These are phyloP conservation scores for Sus scrofa DNA, from an alignment of 2,113 vertebrate genomes.

Conservation along the genomic window T2T-Sscrofa CM000816.6:102591501-102592000, in stretches of 20 bases:
- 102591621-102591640: not conserved
- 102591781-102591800: not conserved
- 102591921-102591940: not conserved
- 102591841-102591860: not conserved
- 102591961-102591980: not conserved
- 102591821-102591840: not conserved
- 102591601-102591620: not conserved
- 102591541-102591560: not conserved
- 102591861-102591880: too few relatives aligned
- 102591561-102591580: not conserved
- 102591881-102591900: too few relatives aligned
- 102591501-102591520: not conserved
- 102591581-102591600: not conserved
- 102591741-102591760: not conserved
- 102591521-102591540: not conserved
- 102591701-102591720: accelerated
- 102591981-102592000: not conserved
- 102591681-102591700: not conserved
- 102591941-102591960: not conserved
- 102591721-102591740: not conserved
- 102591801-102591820: not conserved
- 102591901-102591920: not conserved
- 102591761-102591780: not conserved
- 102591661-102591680: not conserved
- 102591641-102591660: not conserved